Conservation (phyloP, 2,888 invertebrate species). For the Blera fallax region DNA sequence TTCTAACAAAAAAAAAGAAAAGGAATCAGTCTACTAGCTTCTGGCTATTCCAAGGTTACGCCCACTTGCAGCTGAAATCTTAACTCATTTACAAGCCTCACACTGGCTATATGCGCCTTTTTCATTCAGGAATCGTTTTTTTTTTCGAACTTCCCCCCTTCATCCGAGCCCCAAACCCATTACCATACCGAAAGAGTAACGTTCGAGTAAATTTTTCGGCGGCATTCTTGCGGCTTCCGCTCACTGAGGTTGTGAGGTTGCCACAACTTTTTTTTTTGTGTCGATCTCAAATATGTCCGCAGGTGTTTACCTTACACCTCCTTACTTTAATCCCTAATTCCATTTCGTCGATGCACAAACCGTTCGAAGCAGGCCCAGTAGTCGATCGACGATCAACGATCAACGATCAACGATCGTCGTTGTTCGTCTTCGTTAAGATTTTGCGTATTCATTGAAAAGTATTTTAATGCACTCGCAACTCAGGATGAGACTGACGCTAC, state of each 20-base stretch:
- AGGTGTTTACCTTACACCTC: slow-evolving; percentile 72
- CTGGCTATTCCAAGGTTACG: slow-evolving; percentile 61
- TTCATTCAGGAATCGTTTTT: slow-evolving; percentile 56
- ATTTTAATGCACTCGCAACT: slow-evolving; percentile 63
- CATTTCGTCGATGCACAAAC: slow-evolving; percentile 23
- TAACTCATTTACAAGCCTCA: slow-evolving; percentile 53
- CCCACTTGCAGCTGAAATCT: slow-evolving; percentile 65
- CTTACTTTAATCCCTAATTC: slow-evolving; percentile 56
- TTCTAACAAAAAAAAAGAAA: slow-evolving; percentile 18
- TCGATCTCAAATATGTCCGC: slow-evolving; percentile 59
- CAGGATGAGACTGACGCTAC: slow-evolving; percentile 56
- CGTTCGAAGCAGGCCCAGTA: slow-evolving; percentile 1
- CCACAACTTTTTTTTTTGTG: not conserved
- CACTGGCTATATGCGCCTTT: not conserved
- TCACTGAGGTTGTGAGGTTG: slow-evolving; percentile 46
- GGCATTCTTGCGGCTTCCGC: slow-evolving; percentile 66
- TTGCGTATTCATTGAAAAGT: slow-evolving; percentile 71
- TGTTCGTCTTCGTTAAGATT: slow-evolving; percentile 23
- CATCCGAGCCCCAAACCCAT: slow-evolving; percentile 31
- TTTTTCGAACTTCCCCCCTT: not conserved
- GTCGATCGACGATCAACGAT: slow-evolving; percentile 4
- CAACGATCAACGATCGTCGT: not conserved
- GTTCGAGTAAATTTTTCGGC: slow-evolving; percentile 61
- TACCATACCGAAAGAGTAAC: slow-evolving; percentile 66
- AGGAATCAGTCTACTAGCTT: slow-evolving; percentile 64